These are phyloP conservation scores for Catharus bicknelli DNA, from an alignment of 2,113 vertebrate genomes.

Conservation along the genomic window DNA sequence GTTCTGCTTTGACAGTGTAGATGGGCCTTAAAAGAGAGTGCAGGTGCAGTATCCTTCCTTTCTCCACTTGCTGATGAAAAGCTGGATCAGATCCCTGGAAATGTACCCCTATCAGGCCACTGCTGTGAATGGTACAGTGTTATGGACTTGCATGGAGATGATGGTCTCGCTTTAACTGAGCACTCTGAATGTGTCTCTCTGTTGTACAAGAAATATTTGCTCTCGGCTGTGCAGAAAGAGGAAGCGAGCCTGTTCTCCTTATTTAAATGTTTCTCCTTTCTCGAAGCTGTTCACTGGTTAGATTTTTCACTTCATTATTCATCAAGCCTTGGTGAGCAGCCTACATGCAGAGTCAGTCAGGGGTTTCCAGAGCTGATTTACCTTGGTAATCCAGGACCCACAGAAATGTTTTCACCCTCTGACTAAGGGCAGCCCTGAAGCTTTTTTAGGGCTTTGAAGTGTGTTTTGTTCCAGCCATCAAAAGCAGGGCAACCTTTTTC, in stretches of 20 bases:
- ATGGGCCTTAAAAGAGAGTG: neutral
- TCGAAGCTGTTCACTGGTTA: neutral
- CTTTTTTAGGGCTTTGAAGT: neutral
- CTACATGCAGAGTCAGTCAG: neutral
- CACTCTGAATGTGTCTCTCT: neutral
- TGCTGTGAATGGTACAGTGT: neutral
- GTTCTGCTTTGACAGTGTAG: neutral
- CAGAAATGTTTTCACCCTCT: neutral
- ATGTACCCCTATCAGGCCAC: neutral
- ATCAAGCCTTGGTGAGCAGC: neutral
- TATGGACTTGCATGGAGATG: neutral
- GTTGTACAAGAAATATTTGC: neutral
- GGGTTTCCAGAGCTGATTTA: neutral
- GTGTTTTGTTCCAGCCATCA: neutral
- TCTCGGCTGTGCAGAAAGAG: neutral
- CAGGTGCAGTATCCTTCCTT: neutral
- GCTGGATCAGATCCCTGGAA: neutral
- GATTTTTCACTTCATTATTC: slow-evolving; percentile 26
- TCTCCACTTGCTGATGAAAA: neutral
- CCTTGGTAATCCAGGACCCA: neutral
- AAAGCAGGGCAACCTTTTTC: neutral
- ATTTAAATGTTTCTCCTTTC: slow-evolving; percentile 18
- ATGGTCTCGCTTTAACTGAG: neutral
- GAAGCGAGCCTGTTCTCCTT: neutral
- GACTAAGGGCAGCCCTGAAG: neutral